Conservation (phyloP, 1,140 invertebrate genomes). For the Dolichoris vasculosae region DNA sequence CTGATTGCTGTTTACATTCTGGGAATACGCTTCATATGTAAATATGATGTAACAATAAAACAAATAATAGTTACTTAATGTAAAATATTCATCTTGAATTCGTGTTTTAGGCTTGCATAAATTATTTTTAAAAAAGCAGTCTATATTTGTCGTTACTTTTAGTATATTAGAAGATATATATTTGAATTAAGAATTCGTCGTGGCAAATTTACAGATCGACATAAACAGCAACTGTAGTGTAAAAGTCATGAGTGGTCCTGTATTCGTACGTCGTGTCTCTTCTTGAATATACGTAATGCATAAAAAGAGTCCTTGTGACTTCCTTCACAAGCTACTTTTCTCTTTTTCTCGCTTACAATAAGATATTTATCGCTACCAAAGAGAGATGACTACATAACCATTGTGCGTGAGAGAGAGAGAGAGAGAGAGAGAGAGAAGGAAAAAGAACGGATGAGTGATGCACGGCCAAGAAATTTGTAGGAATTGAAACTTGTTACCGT, state of each 20-base stretch:
- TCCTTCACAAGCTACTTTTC: constrained; percentile 21
- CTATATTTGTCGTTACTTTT: no score
- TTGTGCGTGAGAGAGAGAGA: constrained; percentile 57
- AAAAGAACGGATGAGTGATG: constrained; percentile 66
- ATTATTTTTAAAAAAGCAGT: no score
- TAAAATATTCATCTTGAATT: no score
- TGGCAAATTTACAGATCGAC: constrained; percentile 46
- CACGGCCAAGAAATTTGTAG: constrained; percentile 70
- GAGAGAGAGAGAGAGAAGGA: background rate
- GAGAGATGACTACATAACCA: constrained; percentile 61
- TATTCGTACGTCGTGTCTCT: constrained; percentile 47
- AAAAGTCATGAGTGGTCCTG: constrained; percentile 26
- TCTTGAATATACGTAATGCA: constrained; percentile 17
- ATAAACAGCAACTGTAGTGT: background rate
- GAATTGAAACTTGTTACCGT: constrained; percentile 71
- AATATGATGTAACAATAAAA: no score
- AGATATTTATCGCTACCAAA: constrained; percentile 67
- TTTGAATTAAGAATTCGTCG: constrained; percentile 5
- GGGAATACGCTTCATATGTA: no score
- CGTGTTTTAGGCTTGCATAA: no score
- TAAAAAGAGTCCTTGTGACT: constrained; percentile 51
- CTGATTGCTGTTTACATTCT: no score
- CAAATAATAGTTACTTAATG: no score
- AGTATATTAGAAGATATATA: no score
- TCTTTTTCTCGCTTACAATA: constrained; percentile 65